Percentiles rank a stretch among this genome's conserved stretches.
These are phyloP conservation scores for Heliopora coerulea DNA, from an alignment of 92 coral and sea anemone species.

Conservation along the genomic window DNA sequence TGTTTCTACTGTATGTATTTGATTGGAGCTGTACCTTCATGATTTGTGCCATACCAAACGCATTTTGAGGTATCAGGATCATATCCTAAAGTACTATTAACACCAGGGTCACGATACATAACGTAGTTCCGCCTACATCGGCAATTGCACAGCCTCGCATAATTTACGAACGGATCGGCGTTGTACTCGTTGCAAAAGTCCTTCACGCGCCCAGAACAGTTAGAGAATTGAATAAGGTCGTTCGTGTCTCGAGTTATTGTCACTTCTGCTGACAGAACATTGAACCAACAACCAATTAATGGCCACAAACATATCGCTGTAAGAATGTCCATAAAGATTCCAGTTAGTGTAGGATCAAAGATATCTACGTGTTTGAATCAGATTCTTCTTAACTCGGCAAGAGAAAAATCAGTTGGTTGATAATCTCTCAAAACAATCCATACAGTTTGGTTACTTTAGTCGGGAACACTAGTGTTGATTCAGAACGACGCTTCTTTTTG, in stretches of 20 bases:
- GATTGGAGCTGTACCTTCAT: too few species aligned
- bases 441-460: too few species aligned
- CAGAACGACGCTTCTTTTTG: too few species aligned
- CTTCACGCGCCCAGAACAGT: slow-evolving; percentile 4
- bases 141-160: slow-evolving; percentile 3
- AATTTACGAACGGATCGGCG: not conserved
- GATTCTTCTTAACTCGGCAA: too few species aligned
- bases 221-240: slow-evolving; percentile 25
- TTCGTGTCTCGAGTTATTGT: slow-evolving; percentile 27
- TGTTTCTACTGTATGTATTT: too few species aligned
- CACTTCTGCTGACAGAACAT: not conserved
- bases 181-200: not conserved
- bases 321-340: too few species aligned
- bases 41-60: slow-evolving; percentile 4
- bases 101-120: slow-evolving; percentile 1
- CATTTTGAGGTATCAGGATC: not conserved
- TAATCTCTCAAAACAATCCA: too few species aligned
- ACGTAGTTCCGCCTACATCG: slow-evolving; percentile 3
- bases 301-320: too few species aligned
- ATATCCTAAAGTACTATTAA: not conserved
- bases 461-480: too few species aligned
- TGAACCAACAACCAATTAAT: not conserved
- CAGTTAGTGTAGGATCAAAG: too few species aligned
- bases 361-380: too few species aligned
- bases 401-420: too few species aligned